A percentile compares a stretch with the other conserved stretches of the same genome.
phyloP scores from a whole-genome alignment of 2,888 invertebrate genomes.

The Actias luna region DNA sequence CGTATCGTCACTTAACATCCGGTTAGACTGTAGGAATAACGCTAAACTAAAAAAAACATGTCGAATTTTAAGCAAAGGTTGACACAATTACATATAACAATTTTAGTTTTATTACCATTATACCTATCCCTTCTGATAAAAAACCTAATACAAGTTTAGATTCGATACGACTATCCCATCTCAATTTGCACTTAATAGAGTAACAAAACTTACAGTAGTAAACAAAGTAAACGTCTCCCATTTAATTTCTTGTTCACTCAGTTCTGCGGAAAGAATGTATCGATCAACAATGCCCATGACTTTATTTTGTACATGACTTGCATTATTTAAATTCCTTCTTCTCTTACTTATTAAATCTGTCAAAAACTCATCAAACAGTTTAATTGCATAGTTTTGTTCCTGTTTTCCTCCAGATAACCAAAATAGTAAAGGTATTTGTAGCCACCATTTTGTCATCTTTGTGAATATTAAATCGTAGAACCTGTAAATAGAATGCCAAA shows the following conservation, averaged over 20 bases:
- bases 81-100: too few relatives aligned
- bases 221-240: slow-evolving; percentile 55
- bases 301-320: slow-evolving; percentile 33
- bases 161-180: too few relatives aligned
- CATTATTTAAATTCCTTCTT: slow-evolving; percentile 32
- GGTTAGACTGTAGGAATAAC: too few relatives aligned
- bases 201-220: slow-evolving; percentile 53
- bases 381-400: slow-evolving; percentile 34
- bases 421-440: slow-evolving; percentile 56
- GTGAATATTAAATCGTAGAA: slow-evolving; percentile 52
- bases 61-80: too few relatives aligned
- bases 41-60: too few relatives aligned
- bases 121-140: too few relatives aligned
- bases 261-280: slow-evolving; percentile 49
- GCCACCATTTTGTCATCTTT: slow-evolving; percentile 65
- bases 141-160: too few relatives aligned
- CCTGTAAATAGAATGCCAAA: slow-evolving; percentile 37
- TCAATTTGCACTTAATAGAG: too few relatives aligned
- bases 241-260: slow-evolving; percentile 52
- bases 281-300: slow-evolving; percentile 55
- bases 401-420: slow-evolving; percentile 46
- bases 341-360: slow-evolving; percentile 51
- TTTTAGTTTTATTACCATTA: too few relatives aligned
- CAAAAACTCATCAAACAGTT: slow-evolving; percentile 41
- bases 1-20: too few relatives aligned